phyloP scores from a whole-genome alignment of 1,140 invertebrate genomes.

The Plectrocnemia conspersa region DNA sequence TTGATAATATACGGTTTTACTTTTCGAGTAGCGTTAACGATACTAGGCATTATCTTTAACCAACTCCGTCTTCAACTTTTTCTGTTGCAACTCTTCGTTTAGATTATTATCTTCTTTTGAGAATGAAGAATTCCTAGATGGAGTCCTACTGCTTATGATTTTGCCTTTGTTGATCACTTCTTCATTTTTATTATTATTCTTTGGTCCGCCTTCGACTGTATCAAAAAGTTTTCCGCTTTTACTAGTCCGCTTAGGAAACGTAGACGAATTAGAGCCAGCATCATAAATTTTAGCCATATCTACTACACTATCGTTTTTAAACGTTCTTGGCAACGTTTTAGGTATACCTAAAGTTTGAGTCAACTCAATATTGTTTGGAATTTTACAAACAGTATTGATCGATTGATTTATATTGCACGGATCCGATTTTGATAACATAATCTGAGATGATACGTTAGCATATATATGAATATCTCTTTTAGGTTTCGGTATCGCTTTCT shows the following conservation, averaged over 20 bases:
- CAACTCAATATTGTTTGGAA: not conserved
- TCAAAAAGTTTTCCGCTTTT: constrained; percentile 33
- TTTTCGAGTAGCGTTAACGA: constrained; percentile 32
- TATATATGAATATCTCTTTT: constrained; percentile 24
- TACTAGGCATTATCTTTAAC: constrained; percentile 24
- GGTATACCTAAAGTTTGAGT: constrained; percentile 22
- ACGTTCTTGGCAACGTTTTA: constrained; percentile 29
- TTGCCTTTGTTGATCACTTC: constrained; percentile 22
- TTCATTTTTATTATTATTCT: constrained; percentile 18
- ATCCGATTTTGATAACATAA: constrained; percentile 10
- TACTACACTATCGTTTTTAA: constrained; percentile 9
- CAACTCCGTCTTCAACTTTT: constrained; percentile 2
- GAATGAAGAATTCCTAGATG: constrained; percentile 31
- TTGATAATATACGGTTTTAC: constrained; percentile 19
- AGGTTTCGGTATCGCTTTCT: not conserved
- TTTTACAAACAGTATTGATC: too few relatives aligned
- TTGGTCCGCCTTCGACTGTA: not conserved
- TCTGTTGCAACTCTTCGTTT: constrained; percentile 11
- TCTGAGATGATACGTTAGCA: constrained; percentile 26
- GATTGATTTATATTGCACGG: not conserved
- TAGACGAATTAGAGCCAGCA: constrained; percentile 16
- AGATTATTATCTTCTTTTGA: not conserved
- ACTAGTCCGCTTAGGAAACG: constrained; percentile 32
- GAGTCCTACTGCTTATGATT: constrained; percentile 31
- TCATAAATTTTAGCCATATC: constrained; percentile 6